Percentiles rank a stretch among this genome's conserved stretches.
Conservation (phyloP, 2,888 invertebrate species). For the Machimus atricapillus region DNA sequence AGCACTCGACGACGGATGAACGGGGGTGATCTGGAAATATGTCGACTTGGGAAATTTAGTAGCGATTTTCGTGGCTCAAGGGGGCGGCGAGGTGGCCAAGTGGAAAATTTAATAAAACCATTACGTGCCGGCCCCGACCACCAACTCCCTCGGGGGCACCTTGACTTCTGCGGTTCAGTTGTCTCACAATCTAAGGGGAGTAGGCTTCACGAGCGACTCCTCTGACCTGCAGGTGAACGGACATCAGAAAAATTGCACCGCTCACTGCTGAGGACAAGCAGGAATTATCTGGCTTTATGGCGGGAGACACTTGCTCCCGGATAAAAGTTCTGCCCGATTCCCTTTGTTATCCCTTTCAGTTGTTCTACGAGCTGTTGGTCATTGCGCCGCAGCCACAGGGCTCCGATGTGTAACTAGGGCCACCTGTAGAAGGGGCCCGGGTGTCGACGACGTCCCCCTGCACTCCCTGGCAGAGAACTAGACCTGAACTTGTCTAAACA, state of each 20-base stretch:
- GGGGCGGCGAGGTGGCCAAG: conserved; percentile 25
- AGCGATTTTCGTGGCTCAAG: not conserved
- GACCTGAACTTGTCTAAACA: conserved; percentile 30
- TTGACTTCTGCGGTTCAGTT: conserved; percentile 18
- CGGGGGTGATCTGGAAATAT: not conserved
- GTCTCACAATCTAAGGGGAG: not conserved
- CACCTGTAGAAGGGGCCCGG: not conserved
- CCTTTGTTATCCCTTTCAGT: conserved; percentile 4
- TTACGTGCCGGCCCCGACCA: not conserved
- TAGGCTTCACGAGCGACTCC: not conserved
- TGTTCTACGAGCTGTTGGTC: not conserved
- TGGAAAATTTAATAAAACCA: conserved; percentile 40
- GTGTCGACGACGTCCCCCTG: not conserved
- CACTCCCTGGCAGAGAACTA: not conserved
- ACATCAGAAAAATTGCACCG: not conserved
- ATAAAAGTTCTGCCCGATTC: conserved; percentile 3
- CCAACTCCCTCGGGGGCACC: not conserved
- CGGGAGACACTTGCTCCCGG: not conserved
- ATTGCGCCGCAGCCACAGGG: not conserved
- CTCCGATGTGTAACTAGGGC: conserved; percentile 2
- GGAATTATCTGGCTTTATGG: not conserved
- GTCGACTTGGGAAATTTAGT: not conserved
- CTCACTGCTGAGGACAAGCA: not conserved
- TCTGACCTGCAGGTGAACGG: not conserved
- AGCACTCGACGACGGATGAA: not conserved